These are phyloP conservation scores for Trissolcus japonicus DNA, from an alignment of 2,888 invertebrate genomes.

Conservation along the genomic window DNA sequence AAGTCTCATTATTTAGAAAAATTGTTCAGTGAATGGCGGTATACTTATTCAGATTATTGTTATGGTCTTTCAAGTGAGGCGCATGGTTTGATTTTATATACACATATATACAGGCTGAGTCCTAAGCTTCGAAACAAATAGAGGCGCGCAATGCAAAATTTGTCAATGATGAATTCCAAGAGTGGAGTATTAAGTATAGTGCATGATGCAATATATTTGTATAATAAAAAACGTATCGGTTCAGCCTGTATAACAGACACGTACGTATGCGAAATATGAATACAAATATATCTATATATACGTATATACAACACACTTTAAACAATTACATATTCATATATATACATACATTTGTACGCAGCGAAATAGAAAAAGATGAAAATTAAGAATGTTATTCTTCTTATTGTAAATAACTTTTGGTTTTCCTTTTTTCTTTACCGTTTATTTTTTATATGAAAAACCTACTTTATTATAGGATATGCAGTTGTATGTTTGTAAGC, in stretches of 20 bases:
- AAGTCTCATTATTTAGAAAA: constrained; percentile 33
- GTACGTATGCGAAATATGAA: constrained; percentile 22
- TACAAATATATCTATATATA: constrained; percentile 27
- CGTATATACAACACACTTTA: background rate
- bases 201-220: background rate
- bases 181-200: background rate
- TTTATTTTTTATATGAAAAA: constrained; percentile 42
- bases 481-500: constrained; percentile 67
- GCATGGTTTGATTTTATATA: constrained; percentile 29
- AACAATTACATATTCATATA: constrained; percentile 15
- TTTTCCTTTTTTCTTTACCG: constrained; percentile 12
- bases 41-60: constrained; percentile 27
- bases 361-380: constrained; percentile 37
- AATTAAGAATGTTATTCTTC: constrained; percentile 26
- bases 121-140: too few relatives aligned
- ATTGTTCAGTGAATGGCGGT: constrained; percentile 18
- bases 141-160: background rate
- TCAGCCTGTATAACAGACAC: constrained; percentile 49
- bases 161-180: background rate
- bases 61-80: constrained; percentile 20
- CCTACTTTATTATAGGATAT: constrained; percentile 65
- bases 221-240: constrained; percentile 5
- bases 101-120: constrained; percentile 46
- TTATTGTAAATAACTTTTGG: constrained; percentile 30
- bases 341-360: constrained; percentile 19